phyloP scores from a whole-genome alignment of 2,888 invertebrate species.

The Ophion ellenae region DNA sequence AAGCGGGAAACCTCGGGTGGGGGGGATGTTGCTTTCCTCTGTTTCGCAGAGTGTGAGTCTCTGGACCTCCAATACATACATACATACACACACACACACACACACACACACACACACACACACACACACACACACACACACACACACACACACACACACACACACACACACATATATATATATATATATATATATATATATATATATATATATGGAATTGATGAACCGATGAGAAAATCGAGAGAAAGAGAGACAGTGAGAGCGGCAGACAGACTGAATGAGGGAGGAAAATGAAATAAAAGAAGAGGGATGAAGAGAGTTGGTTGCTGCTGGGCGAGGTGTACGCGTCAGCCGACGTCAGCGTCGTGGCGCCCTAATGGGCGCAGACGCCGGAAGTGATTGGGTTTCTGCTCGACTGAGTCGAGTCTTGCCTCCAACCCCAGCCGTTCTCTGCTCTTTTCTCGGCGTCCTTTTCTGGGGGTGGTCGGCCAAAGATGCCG shows the following conservation, averaged over 20 bases:
- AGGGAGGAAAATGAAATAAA: slow-evolving; percentile 64
- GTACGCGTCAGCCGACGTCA: slow-evolving; percentile 83
- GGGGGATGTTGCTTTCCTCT: slow-evolving; percentile 50
- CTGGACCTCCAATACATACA: background rate
- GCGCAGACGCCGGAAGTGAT: slow-evolving; percentile 87
- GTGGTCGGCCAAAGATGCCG: slow-evolving; percentile 70
- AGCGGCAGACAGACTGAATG: slow-evolving; percentile 56
- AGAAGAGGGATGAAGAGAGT: slow-evolving; percentile 63
- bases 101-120: background rate
- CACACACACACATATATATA: background rate
- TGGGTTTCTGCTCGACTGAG: slow-evolving; percentile 86
- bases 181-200: background rate
- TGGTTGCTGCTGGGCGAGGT: slow-evolving; percentile 65
- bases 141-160: background rate
- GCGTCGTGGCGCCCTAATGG: slow-evolving; percentile 85
- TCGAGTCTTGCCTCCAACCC: slow-evolving; percentile 76
- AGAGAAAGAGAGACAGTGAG: slow-evolving; percentile 50
- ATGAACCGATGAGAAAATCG: slow-evolving; percentile 58
- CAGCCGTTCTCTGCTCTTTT: slow-evolving; percentile 47
- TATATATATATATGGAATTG: slow-evolving; percentile 59
- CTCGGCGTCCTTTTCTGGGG: slow-evolving; percentile 78
- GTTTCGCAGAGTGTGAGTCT: slow-evolving; percentile 36
- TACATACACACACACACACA: background rate
- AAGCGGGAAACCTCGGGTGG: slow-evolving; percentile 44
- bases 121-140: background rate